Percentiles rank a stretch among this genome's conserved stretches.
Conservation (phyloP, 2,888 invertebrate genomes). For the Zaprionus bogoriensis region DNA sequence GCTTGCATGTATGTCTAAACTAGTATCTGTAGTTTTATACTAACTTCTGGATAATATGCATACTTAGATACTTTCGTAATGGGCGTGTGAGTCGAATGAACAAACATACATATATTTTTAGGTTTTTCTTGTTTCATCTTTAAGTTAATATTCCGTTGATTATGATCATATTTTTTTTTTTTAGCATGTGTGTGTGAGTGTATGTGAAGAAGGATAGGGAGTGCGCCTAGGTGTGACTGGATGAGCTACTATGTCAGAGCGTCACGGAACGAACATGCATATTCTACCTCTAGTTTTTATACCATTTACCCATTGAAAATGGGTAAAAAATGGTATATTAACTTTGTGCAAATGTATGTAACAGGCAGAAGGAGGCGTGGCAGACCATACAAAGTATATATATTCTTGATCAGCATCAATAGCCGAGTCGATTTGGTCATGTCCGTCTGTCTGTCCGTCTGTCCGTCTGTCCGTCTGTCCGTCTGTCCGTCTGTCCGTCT, state of each 20-base stretch:
- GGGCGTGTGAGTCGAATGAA: conserved; percentile 56
- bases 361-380: too few species aligned
- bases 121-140: conserved; percentile 12
- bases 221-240: conserved; percentile 34
- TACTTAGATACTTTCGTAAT: conserved; percentile 51
- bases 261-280: conserved; percentile 22
- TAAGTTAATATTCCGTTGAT: conserved; percentile 40
- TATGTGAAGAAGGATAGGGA: conserved; percentile 35
- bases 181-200: conserved; percentile 7
- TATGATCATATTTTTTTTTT: conserved; percentile 41
- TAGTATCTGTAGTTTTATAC: conserved; percentile 53
- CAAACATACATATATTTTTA: conserved; percentile 57
- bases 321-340: too few species aligned
- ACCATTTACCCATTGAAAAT: too few species aligned
- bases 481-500: too few species aligned
- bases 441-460: too few species aligned
- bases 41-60: conserved; percentile 50
- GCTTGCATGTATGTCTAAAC: conserved; percentile 25
- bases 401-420: too few species aligned
- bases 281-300: conserved; percentile 4
- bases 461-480: too few species aligned
- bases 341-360: too few species aligned
- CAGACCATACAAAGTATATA: too few species aligned
- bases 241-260: conserved; percentile 26
- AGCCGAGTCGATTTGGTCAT: too few species aligned